Conservation (phyloP, 2,888 invertebrate genomes). For the Cyclophora punctaria region DNA sequence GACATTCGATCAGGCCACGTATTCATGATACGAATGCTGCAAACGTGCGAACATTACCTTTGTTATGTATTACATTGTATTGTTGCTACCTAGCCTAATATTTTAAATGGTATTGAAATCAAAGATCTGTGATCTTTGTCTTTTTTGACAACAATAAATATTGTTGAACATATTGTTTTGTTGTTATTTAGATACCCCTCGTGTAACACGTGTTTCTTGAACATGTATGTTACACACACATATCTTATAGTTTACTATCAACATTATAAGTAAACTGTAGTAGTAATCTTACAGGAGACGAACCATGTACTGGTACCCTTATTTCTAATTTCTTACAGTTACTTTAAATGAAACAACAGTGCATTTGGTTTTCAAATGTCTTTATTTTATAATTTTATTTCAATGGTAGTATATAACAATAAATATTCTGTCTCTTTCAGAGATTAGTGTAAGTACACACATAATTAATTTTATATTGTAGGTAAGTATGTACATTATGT, state of each 20-base stretch:
- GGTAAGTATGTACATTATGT: slow-evolving; percentile 43
- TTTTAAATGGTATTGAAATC: slow-evolving; percentile 44
- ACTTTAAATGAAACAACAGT: slow-evolving; percentile 20
- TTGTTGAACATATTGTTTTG: slow-evolving; percentile 47
- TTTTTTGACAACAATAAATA: slow-evolving; percentile 57
- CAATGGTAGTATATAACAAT: slow-evolving; percentile 69
- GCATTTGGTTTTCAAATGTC: slow-evolving; percentile 38
- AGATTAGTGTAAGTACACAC: slow-evolving; percentile 49
- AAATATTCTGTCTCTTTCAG: slow-evolving; percentile 67
- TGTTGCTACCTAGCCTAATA: slow-evolving; percentile 25
- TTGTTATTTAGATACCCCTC: slow-evolving; percentile 6
- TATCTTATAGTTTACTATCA: too few species aligned
- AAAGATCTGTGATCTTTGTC: slow-evolving; percentile 64
- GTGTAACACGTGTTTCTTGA: too few species aligned
- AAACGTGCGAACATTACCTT: background rate
- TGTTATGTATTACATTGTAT: slow-evolving; percentile 7
- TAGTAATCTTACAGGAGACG: too few species aligned
- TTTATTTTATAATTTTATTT: slow-evolving; percentile 69
- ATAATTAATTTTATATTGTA: slow-evolving; percentile 38
- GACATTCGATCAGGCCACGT: too few species aligned
- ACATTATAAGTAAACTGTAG: too few species aligned
- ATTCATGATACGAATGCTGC: too few species aligned
- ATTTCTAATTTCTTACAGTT: too few species aligned
- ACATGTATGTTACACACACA: too few species aligned
- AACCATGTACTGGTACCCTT: too few species aligned